A percentile compares a stretch with the other conserved stretches of the same genome.
These are phyloP conservation scores for Haemorhous mexicanus DNA, from an alignment of 2,113 vertebrate species.

Conservation along the genomic window DNA sequence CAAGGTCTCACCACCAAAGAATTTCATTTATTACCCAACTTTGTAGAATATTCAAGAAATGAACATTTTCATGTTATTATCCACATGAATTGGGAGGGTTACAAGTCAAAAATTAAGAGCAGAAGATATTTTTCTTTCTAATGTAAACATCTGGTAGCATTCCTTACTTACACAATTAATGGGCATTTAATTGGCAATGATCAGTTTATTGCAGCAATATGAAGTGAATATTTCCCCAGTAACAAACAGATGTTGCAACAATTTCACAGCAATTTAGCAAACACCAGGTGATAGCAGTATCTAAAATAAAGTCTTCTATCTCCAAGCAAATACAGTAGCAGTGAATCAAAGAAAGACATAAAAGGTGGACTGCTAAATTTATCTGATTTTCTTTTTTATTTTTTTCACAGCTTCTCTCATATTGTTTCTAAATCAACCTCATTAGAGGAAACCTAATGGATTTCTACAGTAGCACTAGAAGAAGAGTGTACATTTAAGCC, in stretches of 20 bases:
- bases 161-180: conserved; percentile 97
- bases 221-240: conserved; percentile 87
- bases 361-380: background rate
- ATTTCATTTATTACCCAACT: conserved; percentile 48
- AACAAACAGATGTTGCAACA: conserved; percentile 93
- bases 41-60: conserved; percentile 42
- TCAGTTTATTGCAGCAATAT: conserved; percentile 93
- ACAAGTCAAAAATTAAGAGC: conserved; percentile 79
- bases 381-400: background rate
- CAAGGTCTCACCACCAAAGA: background rate
- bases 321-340: conserved; percentile 19
- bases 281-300: conserved; percentile 82
- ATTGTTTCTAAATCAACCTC: background rate
- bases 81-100: conserved; percentile 61
- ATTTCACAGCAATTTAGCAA: conserved; percentile 85
- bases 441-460: background rate
- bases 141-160: conserved; percentile 96
- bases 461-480: background rate
- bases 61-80: conserved; percentile 51
- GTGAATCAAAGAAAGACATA: background rate
- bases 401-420: background rate
- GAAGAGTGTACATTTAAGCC: background rate
- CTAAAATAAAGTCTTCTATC: conserved; percentile 68
- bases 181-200: conserved; percentile 98
- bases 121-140: conserved; percentile 89